Conservation (phyloP, 2,113 vertebrate species). For the Dromas ardeola region DNA sequence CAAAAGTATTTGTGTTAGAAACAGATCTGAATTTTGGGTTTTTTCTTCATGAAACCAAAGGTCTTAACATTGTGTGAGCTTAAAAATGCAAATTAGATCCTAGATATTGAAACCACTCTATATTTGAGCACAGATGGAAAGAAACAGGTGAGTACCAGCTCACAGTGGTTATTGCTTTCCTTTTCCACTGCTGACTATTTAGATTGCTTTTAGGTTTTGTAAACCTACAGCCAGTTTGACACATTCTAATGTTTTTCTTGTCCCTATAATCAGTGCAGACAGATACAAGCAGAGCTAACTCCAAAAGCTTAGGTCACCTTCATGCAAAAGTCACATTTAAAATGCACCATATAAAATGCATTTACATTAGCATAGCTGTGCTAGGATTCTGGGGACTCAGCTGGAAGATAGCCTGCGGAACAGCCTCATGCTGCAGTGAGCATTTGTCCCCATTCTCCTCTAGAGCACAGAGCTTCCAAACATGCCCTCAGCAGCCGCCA, state of each 20-base stretch:
- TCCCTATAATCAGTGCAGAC: background rate
- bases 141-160: background rate
- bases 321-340: background rate
- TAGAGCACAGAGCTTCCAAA: background rate
- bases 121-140: background rate
- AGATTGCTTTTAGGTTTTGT: background rate
- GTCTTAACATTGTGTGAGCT: background rate
- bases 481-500: background rate
- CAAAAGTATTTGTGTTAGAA: background rate
- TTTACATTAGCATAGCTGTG: background rate
- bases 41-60: background rate
- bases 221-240: background rate
- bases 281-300: background rate
- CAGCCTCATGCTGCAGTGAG: background rate
- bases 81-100: background rate
- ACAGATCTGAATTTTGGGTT: background rate
- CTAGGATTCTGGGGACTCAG: background rate
- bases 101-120: background rate
- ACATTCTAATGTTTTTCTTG: background rate
- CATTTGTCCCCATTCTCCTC: background rate
- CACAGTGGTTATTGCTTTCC: background rate
- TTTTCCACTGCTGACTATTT: background rate
- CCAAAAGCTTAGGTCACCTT: background rate
- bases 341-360: background rate
- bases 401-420: background rate